Evolutionary conservation across 2,888 invertebrate species (phyloP), one percentile per base, ranked within the genome.

Genomic region (Lasioglossum oenotherae): DNA sequence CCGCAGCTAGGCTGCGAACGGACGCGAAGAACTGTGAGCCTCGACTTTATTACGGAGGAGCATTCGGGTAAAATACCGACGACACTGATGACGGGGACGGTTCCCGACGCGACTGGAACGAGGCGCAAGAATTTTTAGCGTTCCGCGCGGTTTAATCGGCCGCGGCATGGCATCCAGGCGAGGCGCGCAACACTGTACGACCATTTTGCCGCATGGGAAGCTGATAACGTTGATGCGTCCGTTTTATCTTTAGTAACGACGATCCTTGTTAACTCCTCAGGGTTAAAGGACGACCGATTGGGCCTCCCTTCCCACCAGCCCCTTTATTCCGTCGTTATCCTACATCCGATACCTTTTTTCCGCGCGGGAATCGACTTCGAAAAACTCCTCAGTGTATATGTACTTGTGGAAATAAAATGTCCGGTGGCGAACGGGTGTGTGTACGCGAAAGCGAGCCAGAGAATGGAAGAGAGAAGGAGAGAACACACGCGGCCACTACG

Each of bases 331-430:
- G 31, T 69, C 38, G 38, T 69, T 69, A 38, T 69, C 69, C 69
- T 69, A 38, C 69, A 38, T 69, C 69, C 69, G 35, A 69, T 38
- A 38, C 38, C 23, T 38, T 38, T 69, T 69, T 38, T 38, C 64
- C 64, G 16, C 38, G 35, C 19, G 23, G 1, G 67, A 38, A 69
- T 64, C 64, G 10, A 23, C 38, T 38, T 69, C 38, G 69, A 69
- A 69, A 69, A 69, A 69, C 67, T 64, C 64, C 19, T 31, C 64
- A 1, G 64, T 31, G 64, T 86, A 82, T 86, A 82, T 84, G 81
- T 57, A 57, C n/a, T n/a, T 57, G 57, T 82, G 82, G 82, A 87
- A 90, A 91, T 90, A 82, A 91, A 90, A 86, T 53, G 67, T 27
- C 38, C 44, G 53, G 60, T 49, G 31, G 35, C 46, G 69, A 35